These are phyloP conservation scores for Drosophila pullipes DNA, from an alignment of 2,888 invertebrate genomes.

Conservation along the genomic window DNA sequence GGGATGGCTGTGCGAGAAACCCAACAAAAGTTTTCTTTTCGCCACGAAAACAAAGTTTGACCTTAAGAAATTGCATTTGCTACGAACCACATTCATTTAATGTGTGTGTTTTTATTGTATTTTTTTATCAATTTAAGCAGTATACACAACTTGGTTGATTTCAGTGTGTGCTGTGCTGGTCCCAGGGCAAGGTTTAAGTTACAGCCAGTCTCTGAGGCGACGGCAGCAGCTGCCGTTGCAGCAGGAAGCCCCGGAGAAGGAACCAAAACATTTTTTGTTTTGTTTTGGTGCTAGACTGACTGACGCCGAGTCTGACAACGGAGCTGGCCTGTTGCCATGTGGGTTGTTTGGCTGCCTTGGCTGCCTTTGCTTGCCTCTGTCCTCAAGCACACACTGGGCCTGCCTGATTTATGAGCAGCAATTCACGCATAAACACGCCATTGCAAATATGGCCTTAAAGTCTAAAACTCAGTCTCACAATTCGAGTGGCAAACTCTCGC, in stretches of 20 bases:
- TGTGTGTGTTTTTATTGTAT: background rate
- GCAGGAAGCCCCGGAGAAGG: slow-evolving; percentile 9
- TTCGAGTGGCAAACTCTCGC: background rate
- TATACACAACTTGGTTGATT: background rate
- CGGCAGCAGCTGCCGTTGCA: slow-evolving; percentile 30
- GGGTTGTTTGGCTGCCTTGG: slow-evolving; percentile 5
- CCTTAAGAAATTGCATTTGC: background rate
- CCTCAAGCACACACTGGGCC: background rate
- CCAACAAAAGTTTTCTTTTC: background rate
- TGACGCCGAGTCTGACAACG: slow-evolving; percentile 54
- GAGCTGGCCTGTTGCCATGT: slow-evolving; percentile 65
- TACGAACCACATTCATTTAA: background rate
- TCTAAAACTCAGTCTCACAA: slow-evolving; percentile 4
- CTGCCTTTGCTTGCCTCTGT: slow-evolving; percentile 14
- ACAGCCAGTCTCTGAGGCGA: slow-evolving; percentile 37
- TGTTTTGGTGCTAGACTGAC: slow-evolving; percentile 36
- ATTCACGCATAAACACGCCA: slow-evolving; percentile 64
- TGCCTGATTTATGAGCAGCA: slow-evolving; percentile 63
- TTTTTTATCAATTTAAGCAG: background rate
- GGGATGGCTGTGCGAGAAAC: background rate
- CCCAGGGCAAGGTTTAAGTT: slow-evolving; percentile 50
- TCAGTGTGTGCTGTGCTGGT: background rate
- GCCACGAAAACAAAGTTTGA: background rate
- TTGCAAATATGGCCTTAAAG: slow-evolving; percentile 33
- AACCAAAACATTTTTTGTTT: slow-evolving; percentile 8